Conservation (phyloP, 2,113 vertebrate species). For the Erythrocercus mccallii region DNA sequence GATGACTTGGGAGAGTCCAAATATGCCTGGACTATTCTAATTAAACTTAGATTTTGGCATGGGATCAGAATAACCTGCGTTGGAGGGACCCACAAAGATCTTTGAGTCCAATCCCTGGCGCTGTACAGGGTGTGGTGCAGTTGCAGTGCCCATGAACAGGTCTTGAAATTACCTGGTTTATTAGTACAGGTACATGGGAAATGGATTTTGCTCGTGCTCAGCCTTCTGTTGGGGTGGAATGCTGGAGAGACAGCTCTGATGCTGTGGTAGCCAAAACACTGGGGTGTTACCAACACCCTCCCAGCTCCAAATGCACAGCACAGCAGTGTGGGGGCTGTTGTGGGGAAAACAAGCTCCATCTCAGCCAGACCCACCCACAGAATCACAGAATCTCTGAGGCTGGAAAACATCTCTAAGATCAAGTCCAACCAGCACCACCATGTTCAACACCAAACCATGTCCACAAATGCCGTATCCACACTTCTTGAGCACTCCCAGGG, state of each 20-base stretch:
- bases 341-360: not conserved
- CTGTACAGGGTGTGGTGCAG: not conserved
- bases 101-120: not conserved
- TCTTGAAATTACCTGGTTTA: not conserved
- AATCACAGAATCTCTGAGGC: not conserved
- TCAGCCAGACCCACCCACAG: not conserved
- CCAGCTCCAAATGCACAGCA: not conserved
- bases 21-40: not conserved
- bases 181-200: not conserved
- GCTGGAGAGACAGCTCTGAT: not conserved
- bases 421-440: not conserved
- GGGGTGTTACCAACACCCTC: not conserved
- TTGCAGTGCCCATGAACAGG: not conserved
- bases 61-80: not conserved
- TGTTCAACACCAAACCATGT: not conserved
- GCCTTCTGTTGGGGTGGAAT: not conserved
- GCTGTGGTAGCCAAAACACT: not conserved
- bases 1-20: not conserved
- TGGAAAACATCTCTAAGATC: not conserved
- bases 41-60: not conserved
- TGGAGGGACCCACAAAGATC: not conserved
- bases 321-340: not conserved
- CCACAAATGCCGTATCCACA: not conserved
- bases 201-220: not conserved
- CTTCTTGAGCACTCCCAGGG: not conserved